A percentile compares a stretch with the other conserved stretches of the same genome.
Evolutionary conservation across 2,888 invertebrate genomes (phyloP).

Genomic region (Notocelia uddmanniana): DNA sequence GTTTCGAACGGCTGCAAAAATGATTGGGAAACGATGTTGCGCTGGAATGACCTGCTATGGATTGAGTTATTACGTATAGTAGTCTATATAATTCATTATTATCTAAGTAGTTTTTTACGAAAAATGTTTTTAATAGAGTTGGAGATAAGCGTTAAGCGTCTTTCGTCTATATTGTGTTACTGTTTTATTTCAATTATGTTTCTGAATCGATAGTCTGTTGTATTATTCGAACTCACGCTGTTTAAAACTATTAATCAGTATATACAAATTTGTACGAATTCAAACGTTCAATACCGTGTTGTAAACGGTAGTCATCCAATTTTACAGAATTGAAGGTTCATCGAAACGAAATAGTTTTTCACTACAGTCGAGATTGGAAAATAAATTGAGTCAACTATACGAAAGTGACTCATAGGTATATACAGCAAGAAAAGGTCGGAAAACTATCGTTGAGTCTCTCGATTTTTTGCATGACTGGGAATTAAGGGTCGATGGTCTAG

Average conservation of each 20-base stretch:
- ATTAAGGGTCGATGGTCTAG: slow-evolving; percentile 21
- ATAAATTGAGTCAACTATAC: slow-evolving; percentile 39
- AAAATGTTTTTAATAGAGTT: too few relatives aligned
- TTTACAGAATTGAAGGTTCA: slow-evolving; percentile 17
- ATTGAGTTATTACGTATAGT: too few relatives aligned
- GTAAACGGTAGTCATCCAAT: slow-evolving; percentile 13
- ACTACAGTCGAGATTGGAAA: slow-evolving; percentile 37
- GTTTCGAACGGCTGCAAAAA: not conserved
- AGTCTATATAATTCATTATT: too few relatives aligned
- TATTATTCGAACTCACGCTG: not conserved
- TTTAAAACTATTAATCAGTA: not conserved
- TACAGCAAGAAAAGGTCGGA: slow-evolving; percentile 23
- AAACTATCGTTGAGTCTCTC: slow-evolving; percentile 30
- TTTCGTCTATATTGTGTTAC: too few relatives aligned
- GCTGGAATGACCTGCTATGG: too few relatives aligned
- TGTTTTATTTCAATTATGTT: not conserved
- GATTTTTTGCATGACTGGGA: slow-evolving; percentile 35
- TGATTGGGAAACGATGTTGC: too few relatives aligned
- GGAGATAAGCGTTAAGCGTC: too few relatives aligned
- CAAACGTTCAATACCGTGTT: not conserved
- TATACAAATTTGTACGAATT: not conserved
- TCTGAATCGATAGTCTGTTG: not conserved
- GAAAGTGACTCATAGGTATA: slow-evolving; percentile 16
- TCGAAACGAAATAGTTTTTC: slow-evolving; percentile 40
- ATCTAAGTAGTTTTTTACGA: too few relatives aligned